These are phyloP conservation scores for Ibidorhyncha struthersii DNA, from an alignment of 2,113 vertebrate genomes.

Conservation along the genomic window DNA sequence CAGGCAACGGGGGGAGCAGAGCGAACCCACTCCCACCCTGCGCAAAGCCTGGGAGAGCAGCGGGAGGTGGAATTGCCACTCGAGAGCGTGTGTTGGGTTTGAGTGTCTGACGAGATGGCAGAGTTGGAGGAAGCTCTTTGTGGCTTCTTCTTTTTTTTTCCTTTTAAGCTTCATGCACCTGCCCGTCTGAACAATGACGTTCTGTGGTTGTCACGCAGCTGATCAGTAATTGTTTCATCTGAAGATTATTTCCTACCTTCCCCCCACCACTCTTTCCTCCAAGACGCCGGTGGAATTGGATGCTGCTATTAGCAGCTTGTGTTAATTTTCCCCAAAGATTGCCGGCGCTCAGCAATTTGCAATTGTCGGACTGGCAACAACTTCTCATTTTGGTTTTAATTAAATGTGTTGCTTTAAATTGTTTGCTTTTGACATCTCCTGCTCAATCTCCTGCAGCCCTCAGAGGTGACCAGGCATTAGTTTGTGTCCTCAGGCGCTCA, in stretches of 20 bases:
- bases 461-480: conserved; percentile 18
- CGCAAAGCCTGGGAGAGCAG: not conserved
- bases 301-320: conserved; percentile 68
- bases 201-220: conserved; percentile 30
- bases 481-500: not conserved
- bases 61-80: not conserved
- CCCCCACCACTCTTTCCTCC: not conserved
- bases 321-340: conserved; percentile 66
- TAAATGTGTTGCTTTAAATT: conserved; percentile 75
- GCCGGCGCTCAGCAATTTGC: conserved; percentile 53
- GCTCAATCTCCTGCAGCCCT: conserved; percentile 47
- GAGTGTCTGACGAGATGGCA: not conserved
- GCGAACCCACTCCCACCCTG: accelerated
- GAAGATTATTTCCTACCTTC: conserved; percentile 49
- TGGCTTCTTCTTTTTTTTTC: not conserved
- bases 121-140: not conserved
- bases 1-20: not conserved
- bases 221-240: conserved; percentile 74
- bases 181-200: not conserved
- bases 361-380: conserved; percentile 46
- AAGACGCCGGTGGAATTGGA: conserved; percentile 48
- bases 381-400: conserved; percentile 78
- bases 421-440: conserved; percentile 67
- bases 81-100: not conserved
- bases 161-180: not conserved